Evolutionary conservation across 2,797 vertebrate genomes (phyloP).

Genomic region (Falco novaeseelandiae): DNA sequence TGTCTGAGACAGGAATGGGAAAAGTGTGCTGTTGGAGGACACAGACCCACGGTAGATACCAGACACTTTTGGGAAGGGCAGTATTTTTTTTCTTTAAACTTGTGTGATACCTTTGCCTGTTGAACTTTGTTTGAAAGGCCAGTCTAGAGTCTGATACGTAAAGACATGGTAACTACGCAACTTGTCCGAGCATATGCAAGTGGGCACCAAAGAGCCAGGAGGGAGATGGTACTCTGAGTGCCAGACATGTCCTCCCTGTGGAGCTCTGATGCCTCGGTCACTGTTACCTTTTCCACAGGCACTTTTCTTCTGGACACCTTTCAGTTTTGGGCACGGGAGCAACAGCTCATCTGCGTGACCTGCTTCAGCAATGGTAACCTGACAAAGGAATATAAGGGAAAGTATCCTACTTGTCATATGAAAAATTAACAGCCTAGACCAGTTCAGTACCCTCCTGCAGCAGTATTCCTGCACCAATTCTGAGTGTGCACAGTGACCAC

Average conservation of each 20-base stretch:
- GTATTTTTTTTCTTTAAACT: background rate
- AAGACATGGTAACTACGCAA: background rate
- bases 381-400: background rate
- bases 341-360: background rate
- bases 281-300: background rate
- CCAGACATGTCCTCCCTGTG: background rate
- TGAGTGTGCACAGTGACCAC: background rate
- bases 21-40: slow-evolving; percentile 7
- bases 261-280: background rate
- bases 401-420: background rate
- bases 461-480: background rate
- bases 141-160: background rate
- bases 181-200: background rate
- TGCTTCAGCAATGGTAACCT: background rate
- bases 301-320: background rate
- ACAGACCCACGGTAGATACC: background rate
- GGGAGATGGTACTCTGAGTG: background rate
- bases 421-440: background rate
- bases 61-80: background rate
- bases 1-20: slow-evolving; percentile 53
- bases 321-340: background rate
- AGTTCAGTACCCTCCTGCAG: background rate
- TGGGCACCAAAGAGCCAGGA: background rate
- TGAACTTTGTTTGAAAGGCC: background rate
- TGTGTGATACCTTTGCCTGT: background rate